Conservation (phyloP, 2,113 vertebrate species). For the Accipiter cooperii region DNA sequence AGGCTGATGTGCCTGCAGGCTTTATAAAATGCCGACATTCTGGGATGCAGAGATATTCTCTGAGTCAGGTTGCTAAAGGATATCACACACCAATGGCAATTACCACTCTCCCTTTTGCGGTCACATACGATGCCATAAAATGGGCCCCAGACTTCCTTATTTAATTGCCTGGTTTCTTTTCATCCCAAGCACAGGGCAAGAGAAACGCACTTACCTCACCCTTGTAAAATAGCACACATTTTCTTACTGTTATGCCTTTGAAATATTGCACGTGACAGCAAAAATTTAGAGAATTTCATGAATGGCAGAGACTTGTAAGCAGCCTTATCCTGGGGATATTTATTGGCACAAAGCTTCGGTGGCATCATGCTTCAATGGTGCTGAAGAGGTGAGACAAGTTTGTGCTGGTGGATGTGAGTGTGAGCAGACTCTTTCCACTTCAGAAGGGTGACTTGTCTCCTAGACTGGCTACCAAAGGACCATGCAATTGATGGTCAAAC, state of each 20-base stretch:
- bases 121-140: constrained; percentile 15
- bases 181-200: background rate
- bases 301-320: background rate
- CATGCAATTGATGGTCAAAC: background rate
- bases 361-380: background rate
- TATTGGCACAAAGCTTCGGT: background rate
- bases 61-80: constrained; percentile 13
- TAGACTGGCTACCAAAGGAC: background rate
- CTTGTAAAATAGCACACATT: background rate
- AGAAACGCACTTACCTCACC: background rate
- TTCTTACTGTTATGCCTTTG: constrained; percentile 18
- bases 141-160: background rate
- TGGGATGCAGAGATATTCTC: constrained; percentile 2
- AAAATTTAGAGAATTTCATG: constrained; percentile 16
- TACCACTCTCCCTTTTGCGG: background rate
- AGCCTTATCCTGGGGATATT: background rate
- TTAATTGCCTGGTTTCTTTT: constrained; percentile 26
- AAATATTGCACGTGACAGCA: constrained; percentile 3
- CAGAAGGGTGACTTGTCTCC: background rate
- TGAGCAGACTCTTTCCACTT: background rate
- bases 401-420: background rate
- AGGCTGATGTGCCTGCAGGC: constrained; percentile 9
- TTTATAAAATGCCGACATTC: background rate
- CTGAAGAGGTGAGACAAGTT: background rate
- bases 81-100: background rate